phyloP scores from a whole-genome alignment of 2,888 invertebrate species.

The Troglohyphantes excavatus region DNA sequence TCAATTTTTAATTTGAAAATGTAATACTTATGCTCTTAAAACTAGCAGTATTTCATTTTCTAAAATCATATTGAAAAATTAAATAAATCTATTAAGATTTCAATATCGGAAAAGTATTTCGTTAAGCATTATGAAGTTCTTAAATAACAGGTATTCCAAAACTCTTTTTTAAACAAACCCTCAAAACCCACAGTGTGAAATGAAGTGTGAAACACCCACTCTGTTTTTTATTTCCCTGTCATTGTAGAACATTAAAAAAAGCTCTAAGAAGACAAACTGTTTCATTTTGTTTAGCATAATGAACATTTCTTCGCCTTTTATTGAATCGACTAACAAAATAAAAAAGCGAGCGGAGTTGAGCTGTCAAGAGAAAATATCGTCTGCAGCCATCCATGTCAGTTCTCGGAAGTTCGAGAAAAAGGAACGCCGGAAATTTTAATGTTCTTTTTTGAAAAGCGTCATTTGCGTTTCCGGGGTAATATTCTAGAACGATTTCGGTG shows the following conservation, averaged over 20 bases:
- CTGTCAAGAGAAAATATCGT: constrained; percentile 9
- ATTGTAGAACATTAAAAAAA: background rate
- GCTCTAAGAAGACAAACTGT: background rate
- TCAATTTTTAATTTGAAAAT: no score
- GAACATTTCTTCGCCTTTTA: background rate
- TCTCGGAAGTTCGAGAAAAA: constrained; percentile 8
- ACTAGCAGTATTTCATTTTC: no score
- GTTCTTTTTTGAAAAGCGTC: constrained; percentile 51
- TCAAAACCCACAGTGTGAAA: no score
- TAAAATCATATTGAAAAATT: no score
- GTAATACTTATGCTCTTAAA: no score
- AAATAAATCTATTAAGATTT: no score
- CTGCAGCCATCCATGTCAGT: background rate
- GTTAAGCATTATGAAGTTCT: no score
- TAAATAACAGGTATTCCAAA: no score
- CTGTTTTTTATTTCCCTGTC: background rate
- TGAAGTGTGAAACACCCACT: background rate
- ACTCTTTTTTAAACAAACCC: no score
- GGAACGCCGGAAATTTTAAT: constrained; percentile 25
- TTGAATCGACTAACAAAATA: background rate
- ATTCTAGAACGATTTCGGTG: constrained; percentile 22
- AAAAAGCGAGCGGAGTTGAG: background rate
- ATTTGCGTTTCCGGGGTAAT: constrained; percentile 48
- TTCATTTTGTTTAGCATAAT: background rate
- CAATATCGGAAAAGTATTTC: no score